These are phyloP conservation scores for Agapornis roseicollis DNA, from an alignment of 2,113 vertebrate genomes.

Conservation along the genomic window DNA sequence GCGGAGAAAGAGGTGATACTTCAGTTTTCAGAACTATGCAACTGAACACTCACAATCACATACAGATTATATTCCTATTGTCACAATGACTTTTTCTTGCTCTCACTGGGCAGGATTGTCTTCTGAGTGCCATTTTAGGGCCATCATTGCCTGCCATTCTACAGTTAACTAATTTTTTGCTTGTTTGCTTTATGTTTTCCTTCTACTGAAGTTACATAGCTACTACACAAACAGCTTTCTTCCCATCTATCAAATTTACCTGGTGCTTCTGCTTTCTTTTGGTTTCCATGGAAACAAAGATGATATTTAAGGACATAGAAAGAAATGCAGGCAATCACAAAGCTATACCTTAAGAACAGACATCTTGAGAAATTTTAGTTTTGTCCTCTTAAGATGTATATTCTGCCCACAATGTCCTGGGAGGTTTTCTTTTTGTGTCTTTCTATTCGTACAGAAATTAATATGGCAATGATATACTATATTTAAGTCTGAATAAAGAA, in stretches of 20 bases:
- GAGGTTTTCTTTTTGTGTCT: neutral
- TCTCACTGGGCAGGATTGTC: neutral
- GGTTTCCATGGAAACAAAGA: conserved; percentile 21
- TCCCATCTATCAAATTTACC: neutral
- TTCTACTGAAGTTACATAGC: neutral
- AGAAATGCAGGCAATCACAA: neutral
- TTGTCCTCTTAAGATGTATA: neutral
- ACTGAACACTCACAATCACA: neutral
- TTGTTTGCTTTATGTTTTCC: neutral
- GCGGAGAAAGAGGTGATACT: neutral
- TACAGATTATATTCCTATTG: neutral
- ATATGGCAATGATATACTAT: accelerated
- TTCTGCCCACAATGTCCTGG: neutral
- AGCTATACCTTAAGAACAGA: neutral
- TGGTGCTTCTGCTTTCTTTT: neutral
- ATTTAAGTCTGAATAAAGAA: neutral
- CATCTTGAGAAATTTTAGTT: neutral
- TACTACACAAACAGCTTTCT: neutral
- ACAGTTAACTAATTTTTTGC: neutral
- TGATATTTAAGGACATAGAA: neutral
- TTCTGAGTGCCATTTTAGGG: neutral
- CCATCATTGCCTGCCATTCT: neutral
- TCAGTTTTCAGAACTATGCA: neutral
- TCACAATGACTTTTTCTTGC: neutral
- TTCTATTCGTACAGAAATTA: neutral